phyloP scores from a whole-genome alignment of 2,888 invertebrate species.

The Theretra japonica region DNA sequence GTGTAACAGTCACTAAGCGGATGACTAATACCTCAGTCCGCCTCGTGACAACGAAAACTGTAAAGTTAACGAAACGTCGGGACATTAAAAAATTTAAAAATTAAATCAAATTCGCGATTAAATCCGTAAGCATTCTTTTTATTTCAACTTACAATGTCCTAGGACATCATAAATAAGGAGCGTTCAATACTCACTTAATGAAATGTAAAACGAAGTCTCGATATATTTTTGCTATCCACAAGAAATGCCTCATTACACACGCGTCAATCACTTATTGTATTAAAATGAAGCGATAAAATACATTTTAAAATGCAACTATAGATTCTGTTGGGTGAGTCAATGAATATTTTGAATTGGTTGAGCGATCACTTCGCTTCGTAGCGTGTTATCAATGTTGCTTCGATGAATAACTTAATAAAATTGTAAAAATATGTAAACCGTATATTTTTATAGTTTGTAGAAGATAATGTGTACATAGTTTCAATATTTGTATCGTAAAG shows the following conservation, averaged over 20 bases:
- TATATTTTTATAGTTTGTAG: too few species aligned
- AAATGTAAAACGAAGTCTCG: not conserved
- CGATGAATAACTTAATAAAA: not conserved
- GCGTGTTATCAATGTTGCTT: conserved; percentile 43
- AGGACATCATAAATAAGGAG: not conserved
- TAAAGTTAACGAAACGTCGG: too few species aligned
- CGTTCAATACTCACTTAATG: not conserved
- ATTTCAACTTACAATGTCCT: not conserved
- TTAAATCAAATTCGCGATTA: too few species aligned
- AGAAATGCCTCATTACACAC: conserved; percentile 4
- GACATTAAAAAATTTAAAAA: too few species aligned
- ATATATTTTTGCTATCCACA: conserved; percentile 20
- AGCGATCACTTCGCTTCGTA: conserved; percentile 53
- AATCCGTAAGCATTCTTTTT: too few species aligned
- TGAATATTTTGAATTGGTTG: conserved; percentile 55
- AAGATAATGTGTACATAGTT: too few species aligned
- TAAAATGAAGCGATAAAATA: conserved; percentile 14
- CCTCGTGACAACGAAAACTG: too few species aligned
- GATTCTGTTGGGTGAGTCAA: conserved; percentile 35
- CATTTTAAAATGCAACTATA: conserved; percentile 1
- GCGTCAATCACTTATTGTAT: conserved; percentile 11
- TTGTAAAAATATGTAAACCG: not conserved
- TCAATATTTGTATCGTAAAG: too few species aligned
- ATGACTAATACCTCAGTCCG: too few species aligned
- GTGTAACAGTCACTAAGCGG: too few species aligned